Evolutionary conservation across 2,797 vertebrate species (phyloP), one percentile per base, ranked within the genome.

Genomic region (Crenichthys baileyi): DNA sequence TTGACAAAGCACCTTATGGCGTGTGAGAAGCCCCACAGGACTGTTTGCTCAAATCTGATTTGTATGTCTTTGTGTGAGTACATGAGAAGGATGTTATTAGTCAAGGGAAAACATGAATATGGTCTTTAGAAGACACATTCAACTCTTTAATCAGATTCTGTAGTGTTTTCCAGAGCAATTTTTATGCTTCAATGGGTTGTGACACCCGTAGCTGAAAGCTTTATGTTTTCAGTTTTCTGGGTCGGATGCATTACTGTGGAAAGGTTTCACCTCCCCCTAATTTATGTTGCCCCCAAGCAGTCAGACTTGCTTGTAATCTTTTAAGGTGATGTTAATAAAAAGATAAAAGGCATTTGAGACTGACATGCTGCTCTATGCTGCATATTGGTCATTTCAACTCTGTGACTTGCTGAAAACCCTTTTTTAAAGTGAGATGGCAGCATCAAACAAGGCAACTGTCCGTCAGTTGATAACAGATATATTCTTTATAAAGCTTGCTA

Each of bases 1-100:
- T 80, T 91, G 94, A 94, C 90, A 91, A 90, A 94, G 87, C 86
- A 77, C 84, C 85, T 81, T 82, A 77, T 93, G 87, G 92, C 90
- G 77, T 90, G 90, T 88, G 91, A 90, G 85, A 78, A 79, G 77
- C 77, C 83, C 85, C 87, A 77, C 76, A 88, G 79, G 84, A 86
- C 83, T 70, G 75, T 74, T 85, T 24, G 11, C 77, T 90, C 79
- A 78, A 89, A 84, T 86, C 87, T 88, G 79, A 71, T 87, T 86
- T 86, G 84, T 86, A 60, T 81, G 83, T 80, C 46, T 76, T 53
- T 83, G 77, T 74, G 44, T 68, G 78, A 78, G 75, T 76, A 74
- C 36, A 24, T 84, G 65, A 77, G 78, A 85, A 70, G 61, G 83
- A 81, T 80, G 88, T 73, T 74, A 79, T 90, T 85, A 79, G 58